These are phyloP conservation scores for Spodoptera littoralis DNA, from an alignment of 2,888 invertebrate genomes.

Conservation along the genomic window DNA sequence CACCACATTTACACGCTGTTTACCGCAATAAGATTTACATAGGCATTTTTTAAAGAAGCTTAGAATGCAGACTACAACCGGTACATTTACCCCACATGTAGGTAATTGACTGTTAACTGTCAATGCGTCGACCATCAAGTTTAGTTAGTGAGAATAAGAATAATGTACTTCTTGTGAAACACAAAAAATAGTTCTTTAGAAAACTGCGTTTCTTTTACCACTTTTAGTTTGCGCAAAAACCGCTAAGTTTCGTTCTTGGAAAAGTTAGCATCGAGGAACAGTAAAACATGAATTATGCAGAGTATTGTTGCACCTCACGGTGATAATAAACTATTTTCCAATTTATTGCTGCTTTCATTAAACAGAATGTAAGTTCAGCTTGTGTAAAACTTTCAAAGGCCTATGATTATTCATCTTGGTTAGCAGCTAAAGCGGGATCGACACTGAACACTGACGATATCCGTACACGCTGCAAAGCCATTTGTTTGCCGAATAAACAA, in stretches of 20 bases:
- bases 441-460: slow-evolving; percentile 37
- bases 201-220: slow-evolving; percentile 23
- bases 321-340: slow-evolving; percentile 36
- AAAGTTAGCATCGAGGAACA: slow-evolving; percentile 37
- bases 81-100: slow-evolving; percentile 47
- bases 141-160: slow-evolving; percentile 33
- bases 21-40: slow-evolving; percentile 57
- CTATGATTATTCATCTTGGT: slow-evolving; percentile 18
- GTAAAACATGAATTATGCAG: slow-evolving; percentile 26
- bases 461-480: slow-evolving; percentile 35
- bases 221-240: slow-evolving; percentile 38
- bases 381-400: slow-evolving; percentile 11
- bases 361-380: slow-evolving; percentile 9
- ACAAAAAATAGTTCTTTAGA: slow-evolving; percentile 31
- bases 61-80: slow-evolving; percentile 48
- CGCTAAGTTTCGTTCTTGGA: slow-evolving; percentile 24
- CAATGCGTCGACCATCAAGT: slow-evolving; percentile 40
- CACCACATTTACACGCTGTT: slow-evolving; percentile 55
- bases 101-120: slow-evolving; percentile 54
- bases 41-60: slow-evolving; percentile 52
- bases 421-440: slow-evolving; percentile 21
- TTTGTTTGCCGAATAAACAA: slow-evolving; percentile 51
- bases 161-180: slow-evolving; percentile 7
- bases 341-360: slow-evolving; percentile 28
- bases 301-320: slow-evolving; percentile 21